Evolutionary conservation across 2,797 vertebrate genomes (phyloP).

Genomic region (Enteromius anoplus): DNA sequence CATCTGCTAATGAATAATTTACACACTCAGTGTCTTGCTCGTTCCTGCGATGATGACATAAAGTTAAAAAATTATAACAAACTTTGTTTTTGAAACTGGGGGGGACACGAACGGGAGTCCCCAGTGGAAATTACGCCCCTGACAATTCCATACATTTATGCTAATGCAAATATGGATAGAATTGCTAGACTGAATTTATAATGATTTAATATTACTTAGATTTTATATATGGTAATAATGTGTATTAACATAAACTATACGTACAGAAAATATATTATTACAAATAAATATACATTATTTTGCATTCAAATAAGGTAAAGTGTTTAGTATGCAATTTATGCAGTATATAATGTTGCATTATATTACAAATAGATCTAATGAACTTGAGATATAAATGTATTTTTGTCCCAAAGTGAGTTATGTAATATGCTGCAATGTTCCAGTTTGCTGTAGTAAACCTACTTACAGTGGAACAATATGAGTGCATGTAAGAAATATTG

Average conservation of each 20-base stretch:
- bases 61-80: too few species aligned
- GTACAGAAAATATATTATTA: too few species aligned
- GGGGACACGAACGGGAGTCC: too few species aligned
- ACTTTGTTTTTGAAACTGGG: too few species aligned
- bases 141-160: neutral
- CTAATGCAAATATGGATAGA: neutral
- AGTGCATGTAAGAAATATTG: neutral
- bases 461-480: constrained; percentile 9
- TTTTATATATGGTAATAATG: neutral
- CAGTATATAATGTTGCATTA: neutral
- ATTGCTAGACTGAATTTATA: neutral
- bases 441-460: neutral
- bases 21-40: too few species aligned
- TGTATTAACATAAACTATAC: too few species aligned
- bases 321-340: neutral
- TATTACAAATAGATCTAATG: neutral
- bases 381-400: neutral
- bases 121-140: too few species aligned
- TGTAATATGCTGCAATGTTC: constrained; percentile 2
- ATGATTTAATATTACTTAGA: neutral
- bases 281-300: neutral
- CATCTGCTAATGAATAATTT: too few species aligned
- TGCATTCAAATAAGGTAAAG: neutral
- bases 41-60: too few species aligned
- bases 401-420: neutral